These are phyloP conservation scores for Lasiurus cinereus DNA, from an alignment of 2,113 vertebrate genomes.

Conservation along the genomic window DNA sequence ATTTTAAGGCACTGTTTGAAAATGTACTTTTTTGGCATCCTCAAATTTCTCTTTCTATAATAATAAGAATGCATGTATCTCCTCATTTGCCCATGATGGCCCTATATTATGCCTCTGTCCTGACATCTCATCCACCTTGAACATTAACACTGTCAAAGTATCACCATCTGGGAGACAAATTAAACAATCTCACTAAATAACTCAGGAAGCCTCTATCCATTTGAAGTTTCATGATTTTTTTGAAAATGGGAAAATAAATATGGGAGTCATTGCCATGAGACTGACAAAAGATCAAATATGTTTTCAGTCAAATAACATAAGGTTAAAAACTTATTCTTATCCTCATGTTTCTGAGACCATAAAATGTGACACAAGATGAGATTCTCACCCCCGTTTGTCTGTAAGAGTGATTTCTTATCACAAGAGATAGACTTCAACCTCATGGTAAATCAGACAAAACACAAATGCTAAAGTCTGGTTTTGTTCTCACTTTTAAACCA, in stretches of 20 bases:
- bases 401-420: constrained; percentile 68
- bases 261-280: neutral
- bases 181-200: neutral
- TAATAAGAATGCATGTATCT: neutral
- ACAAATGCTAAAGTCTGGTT: constrained; percentile 56
- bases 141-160: neutral
- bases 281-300: constrained; percentile 9
- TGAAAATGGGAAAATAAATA: neutral
- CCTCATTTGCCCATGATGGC: neutral
- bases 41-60: neutral
- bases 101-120: neutral
- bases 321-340: constrained; percentile 3
- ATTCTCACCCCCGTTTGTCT: constrained; percentile 58
- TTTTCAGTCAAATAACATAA: constrained; percentile 53
- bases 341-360: constrained; percentile 30
- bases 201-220: neutral
- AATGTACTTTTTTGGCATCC: neutral
- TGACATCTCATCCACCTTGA: neutral
- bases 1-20: neutral
- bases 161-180: neutral
- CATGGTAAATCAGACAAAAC: constrained; percentile 62
- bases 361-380: constrained; percentile 32
- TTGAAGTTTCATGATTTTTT: neutral
- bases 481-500: constrained; percentile 60
- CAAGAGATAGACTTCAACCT: constrained; percentile 40